Percentiles rank a stretch among this genome's conserved stretches.
These are phyloP conservation scores for Tiliacea aurago DNA, from an alignment of 2,888 invertebrate genomes.

Conservation along the genomic window DNA sequence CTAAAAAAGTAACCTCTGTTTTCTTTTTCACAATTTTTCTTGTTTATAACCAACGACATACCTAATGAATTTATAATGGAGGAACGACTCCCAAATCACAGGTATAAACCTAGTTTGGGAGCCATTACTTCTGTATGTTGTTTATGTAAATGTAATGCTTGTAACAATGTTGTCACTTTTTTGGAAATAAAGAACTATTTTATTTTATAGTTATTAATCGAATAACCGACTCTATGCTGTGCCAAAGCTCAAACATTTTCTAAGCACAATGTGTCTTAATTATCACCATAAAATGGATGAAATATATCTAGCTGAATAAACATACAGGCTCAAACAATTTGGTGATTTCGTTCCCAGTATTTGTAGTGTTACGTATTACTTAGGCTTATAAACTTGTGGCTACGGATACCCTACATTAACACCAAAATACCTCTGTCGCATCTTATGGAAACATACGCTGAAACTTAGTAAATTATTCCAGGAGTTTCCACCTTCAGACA, in stretches of 20 bases:
- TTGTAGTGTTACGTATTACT: neutral
- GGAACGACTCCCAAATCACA: no score
- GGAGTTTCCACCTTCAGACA: conserved; percentile 22
- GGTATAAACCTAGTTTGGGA: no score
- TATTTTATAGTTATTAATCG: neutral
- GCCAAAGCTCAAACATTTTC: neutral
- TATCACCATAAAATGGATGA: neutral
- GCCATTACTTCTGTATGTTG: no score
- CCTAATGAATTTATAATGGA: no score
- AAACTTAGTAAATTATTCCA: conserved; percentile 26
- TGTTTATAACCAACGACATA: no score
- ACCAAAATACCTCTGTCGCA: conserved; percentile 16
- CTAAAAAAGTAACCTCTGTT: no score
- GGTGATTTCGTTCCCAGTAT: neutral
- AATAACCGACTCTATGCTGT: neutral
- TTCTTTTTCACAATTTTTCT: no score
- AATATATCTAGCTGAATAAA: no score
- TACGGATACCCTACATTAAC: neutral
- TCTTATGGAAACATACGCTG: neutral
- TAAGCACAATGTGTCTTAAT: neutral
- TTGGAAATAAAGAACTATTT: no score
- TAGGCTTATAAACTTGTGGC: neutral
- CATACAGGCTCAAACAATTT: neutral
- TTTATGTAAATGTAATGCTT: no score
- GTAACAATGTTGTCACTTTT: no score